phyloP scores from a whole-genome alignment of 2,113 vertebrate species.

The Perca fluviatilis region DNA sequence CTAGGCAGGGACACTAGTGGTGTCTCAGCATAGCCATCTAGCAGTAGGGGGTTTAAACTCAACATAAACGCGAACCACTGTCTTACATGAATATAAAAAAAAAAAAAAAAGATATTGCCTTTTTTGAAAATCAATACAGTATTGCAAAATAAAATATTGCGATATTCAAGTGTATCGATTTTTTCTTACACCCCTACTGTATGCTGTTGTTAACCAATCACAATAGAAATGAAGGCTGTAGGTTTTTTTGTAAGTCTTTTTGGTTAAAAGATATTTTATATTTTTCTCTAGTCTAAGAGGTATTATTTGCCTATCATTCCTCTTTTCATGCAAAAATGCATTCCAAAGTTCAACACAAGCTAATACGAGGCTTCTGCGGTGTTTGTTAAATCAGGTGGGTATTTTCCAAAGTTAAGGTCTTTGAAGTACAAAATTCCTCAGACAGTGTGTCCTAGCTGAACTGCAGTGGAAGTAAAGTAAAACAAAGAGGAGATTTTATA shows the following conservation, averaged over 20 bases:
- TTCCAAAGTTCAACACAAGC: background rate
- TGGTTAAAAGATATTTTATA: background rate
- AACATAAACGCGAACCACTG: too few species aligned
- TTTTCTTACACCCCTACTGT: background rate
- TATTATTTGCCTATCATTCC: background rate
- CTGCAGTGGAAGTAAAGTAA: background rate
- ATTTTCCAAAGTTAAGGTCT: background rate
- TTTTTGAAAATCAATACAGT: too few species aligned
- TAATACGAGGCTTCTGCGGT: background rate
- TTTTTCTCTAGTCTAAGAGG: background rate
- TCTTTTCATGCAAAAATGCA: background rate
- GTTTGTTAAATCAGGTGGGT: background rate
- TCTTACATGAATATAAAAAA: too few species aligned
- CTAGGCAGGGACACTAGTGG: too few species aligned
- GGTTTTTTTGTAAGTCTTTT: background rate
- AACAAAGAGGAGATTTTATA: background rate
- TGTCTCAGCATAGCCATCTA: too few species aligned
- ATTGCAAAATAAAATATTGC: too few species aligned
- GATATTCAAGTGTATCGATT: too few species aligned
- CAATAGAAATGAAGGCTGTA: background rate
- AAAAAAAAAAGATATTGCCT: too few species aligned
- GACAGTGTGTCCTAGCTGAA: background rate
- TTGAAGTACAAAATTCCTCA: background rate
- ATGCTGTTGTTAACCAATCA: background rate
- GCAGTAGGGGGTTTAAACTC: too few species aligned